Evolutionary conservation across 1,140 invertebrate genomes (phyloP), one percentile per base, ranked within the genome.

Genomic region (Andricus grossulariae): DNA sequence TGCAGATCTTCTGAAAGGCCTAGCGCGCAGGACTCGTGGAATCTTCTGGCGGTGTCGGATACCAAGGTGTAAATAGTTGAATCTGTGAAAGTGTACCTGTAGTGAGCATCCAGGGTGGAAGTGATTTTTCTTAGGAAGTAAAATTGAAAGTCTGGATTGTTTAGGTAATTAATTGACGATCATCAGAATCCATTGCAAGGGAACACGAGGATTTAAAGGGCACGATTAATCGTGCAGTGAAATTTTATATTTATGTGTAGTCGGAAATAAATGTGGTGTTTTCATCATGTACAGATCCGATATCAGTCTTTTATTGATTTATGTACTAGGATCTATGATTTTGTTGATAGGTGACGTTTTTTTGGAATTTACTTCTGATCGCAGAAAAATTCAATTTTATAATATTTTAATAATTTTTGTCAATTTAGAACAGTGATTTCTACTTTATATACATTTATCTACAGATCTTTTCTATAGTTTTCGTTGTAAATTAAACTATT

Each of bases 1-100:
- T 16, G 25, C 1, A 39, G 32, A 7, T 13, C 10, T 60, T 57
- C 55, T 12, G 16, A 52, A 16, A 21, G 18, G 76, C 76, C 66
- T 80, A 72, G 82, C 70, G 55, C 73, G 72, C 16, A 78, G 78
- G 77, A 82, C 71, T 77, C 72, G 50, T 15, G 19, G 50, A 76
- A 49, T 76, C 74, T 82, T 32, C 21, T 32, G 25, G 25, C 25
- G 57, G 57, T 66, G 57, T 66, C 39, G 57, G 72, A 75, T 72
- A 49, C 71, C 11, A 52, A 73, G 78, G 21, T 55, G 78, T 21
- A 45, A 71, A 66, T 6, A 52, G 39, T 16, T 10, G 51, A 19
- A 49, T n/a, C 55, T 55, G 32, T 50, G 18, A 19, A 16, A 45
- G 16, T 15, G 66, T 2, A 11, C 54, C 70, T n/a, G 60, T 78